phyloP scores from a whole-genome alignment of 2,797 vertebrate genomes.

The Hydrolagus colliei region DNA sequence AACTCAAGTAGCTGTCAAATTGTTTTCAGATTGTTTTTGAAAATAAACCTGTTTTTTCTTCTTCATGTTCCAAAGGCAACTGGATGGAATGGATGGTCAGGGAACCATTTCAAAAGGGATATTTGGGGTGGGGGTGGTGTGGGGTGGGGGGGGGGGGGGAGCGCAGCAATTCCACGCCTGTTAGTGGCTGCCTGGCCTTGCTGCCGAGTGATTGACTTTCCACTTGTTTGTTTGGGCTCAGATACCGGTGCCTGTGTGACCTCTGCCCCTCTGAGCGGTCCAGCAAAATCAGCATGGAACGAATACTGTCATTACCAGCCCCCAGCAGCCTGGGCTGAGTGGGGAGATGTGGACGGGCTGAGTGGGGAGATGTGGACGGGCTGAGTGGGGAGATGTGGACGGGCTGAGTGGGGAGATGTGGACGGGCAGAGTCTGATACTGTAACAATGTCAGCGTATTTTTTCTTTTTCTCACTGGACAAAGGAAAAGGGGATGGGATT shows the following conservation, averaged over 20 bases:
- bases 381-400: conserved; percentile 25
- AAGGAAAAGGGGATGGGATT: no score
- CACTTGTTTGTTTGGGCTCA: conserved; percentile 56
- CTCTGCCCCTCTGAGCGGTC: conserved; percentile 48
- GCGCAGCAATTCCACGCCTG: conserved; percentile 3
- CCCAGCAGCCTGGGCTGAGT: conserved; percentile 25
- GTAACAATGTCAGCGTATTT: not conserved
- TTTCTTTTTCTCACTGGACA: no score
- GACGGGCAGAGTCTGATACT: not conserved
- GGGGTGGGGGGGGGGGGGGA: no score
- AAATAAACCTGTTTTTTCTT: conserved; percentile 9
- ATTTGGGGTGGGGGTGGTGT: conserved; percentile 14
- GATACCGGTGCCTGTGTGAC: conserved; percentile 60
- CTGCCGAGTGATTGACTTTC: conserved; percentile 9
- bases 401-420: conserved; percentile 14
- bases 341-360: no score
- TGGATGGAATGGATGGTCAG: not conserved
- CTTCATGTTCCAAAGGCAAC: not conserved
- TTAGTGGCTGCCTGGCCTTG: conserved; percentile 15
- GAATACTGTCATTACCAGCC: conserved; percentile 11
- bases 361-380: no score
- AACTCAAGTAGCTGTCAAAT: not conserved
- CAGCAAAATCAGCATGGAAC: conserved; percentile 40
- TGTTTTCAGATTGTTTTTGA: not conserved
- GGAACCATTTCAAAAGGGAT: conserved; percentile 28